These are phyloP conservation scores for Coranthus polyacanthus DNA, from an alignment of 2,797 vertebrate species.

Conservation along the genomic window DNA sequence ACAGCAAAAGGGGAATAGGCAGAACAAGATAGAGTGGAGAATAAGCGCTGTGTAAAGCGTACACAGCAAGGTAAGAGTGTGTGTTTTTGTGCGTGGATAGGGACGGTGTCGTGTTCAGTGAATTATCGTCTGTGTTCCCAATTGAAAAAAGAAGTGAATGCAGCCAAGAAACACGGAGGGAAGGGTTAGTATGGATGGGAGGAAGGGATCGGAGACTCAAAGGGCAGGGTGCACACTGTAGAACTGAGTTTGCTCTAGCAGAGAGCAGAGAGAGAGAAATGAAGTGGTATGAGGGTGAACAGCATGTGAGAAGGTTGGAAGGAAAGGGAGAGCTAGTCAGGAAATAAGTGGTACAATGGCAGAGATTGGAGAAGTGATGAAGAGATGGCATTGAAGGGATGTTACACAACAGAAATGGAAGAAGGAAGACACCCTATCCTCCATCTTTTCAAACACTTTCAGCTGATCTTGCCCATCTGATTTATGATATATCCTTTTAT, in stretches of 20 bases:
- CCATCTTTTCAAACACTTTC: no score
- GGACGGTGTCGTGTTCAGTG: constrained; percentile 17
- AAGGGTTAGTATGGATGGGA: constrained; percentile 7
- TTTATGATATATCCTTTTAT: no score
- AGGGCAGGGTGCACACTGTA: constrained; percentile 6
- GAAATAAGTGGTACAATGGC: no score
- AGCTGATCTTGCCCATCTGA: no score
- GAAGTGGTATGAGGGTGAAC: no score
- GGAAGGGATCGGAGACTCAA: not conserved
- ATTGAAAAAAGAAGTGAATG: constrained; percentile 26
- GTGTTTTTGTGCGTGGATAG: constrained; percentile 6
- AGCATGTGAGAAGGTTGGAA: not conserved
- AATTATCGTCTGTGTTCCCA: constrained; percentile 35
- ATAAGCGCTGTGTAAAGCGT: constrained; percentile 18
- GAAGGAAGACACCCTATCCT: no score
- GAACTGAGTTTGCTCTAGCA: constrained; percentile 7
- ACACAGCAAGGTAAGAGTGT: constrained; percentile 24
- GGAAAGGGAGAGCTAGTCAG: not conserved
- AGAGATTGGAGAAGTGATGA: no score
- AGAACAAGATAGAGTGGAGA: constrained; percentile 36
- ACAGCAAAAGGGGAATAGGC: constrained; percentile 20
- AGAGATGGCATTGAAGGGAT: not conserved
- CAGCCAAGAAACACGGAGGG: constrained; percentile 28
- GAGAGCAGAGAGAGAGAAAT: no score
- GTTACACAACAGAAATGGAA: no score